These are phyloP conservation scores for Candidula unifasciata DNA, from an alignment of 2,888 invertebrate species.

Conservation along the genomic window DNA sequence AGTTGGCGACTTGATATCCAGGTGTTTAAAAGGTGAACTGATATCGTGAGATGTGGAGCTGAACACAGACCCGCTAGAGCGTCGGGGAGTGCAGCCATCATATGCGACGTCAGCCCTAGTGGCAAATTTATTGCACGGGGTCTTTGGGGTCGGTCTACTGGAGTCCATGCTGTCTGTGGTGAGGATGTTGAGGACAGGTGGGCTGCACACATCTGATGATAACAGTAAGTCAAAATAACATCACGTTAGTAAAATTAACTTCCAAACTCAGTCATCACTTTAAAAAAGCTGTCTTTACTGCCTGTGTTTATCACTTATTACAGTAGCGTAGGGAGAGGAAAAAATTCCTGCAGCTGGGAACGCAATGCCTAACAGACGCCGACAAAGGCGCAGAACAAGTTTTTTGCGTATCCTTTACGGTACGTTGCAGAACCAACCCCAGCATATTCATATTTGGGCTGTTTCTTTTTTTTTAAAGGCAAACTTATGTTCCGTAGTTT, in stretches of 20 bases:
- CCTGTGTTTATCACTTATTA: too few species aligned
- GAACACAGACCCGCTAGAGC: not conserved
- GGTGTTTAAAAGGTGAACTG: slow-evolving; percentile 62
- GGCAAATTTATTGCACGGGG: not conserved
- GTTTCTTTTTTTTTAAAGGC: too few species aligned
- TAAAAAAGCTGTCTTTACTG: too few species aligned
- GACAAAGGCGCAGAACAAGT: too few species aligned
- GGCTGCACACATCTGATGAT: not conserved
- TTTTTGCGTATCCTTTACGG: too few species aligned
- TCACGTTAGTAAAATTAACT: not conserved
- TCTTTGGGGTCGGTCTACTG: not conserved
- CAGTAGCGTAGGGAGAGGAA: too few species aligned
- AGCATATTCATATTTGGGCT: too few species aligned
- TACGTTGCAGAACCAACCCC: too few species aligned
- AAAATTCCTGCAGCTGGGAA: too few species aligned
- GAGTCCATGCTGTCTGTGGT: not conserved
- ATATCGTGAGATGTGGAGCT: slow-evolving; percentile 58
- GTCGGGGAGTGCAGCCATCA: slow-evolving; percentile 49
- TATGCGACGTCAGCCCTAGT: not conserved
- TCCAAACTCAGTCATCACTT: too few species aligned
- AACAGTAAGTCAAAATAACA: not conserved
- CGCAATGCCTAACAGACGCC: too few species aligned
- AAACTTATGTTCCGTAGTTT: too few species aligned
- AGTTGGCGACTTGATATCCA: slow-evolving; percentile 58
- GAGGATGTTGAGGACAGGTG: slow-evolving; percentile 9